Percentiles rank a stretch among this genome's conserved stretches.
Conservation (phyloP, 2,113 vertebrate species). For the Atractosteus spatula region DNA sequence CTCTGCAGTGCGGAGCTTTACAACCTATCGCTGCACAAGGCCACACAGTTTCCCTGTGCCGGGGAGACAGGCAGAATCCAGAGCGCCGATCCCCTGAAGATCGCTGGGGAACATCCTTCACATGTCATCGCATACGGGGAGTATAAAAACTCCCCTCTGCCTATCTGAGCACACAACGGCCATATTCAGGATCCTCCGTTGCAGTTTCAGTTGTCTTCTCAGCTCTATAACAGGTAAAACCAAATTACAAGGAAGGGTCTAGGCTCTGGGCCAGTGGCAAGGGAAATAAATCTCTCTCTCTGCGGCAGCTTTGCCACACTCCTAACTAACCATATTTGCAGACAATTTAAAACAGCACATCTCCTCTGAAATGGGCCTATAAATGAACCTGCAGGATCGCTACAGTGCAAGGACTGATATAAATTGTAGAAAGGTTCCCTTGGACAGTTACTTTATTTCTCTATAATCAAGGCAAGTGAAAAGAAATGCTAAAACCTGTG, state of each 20-base stretch:
- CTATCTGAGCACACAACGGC: neutral
- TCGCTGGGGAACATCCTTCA: neutral
- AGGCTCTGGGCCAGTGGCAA: slow-evolving; percentile 18
- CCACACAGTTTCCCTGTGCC: too few species aligned
- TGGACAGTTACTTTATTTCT: slow-evolving; percentile 27
- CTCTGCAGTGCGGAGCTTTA: too few species aligned
- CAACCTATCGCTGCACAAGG: too few species aligned
- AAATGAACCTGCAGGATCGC: slow-evolving; percentile 21
- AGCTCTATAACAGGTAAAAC: slow-evolving; percentile 21
- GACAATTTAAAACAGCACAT: slow-evolving; percentile 29
- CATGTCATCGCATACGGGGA: neutral
- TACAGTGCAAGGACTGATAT: slow-evolving; percentile 20
- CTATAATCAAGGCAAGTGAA: slow-evolving; percentile 22
- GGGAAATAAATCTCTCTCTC: slow-evolving; percentile 35
- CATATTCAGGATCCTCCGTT: neutral
- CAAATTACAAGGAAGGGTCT: slow-evolving; percentile 19
- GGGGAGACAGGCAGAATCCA: neutral
- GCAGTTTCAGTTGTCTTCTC: neutral
- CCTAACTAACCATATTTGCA: slow-evolving; percentile 33
- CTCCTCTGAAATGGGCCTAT: slow-evolving; percentile 26
- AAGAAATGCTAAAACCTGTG: too few species aligned
- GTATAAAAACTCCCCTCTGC: slow-evolving; percentile 21
- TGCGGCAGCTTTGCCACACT: slow-evolving; percentile 21
- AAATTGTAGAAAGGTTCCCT: slow-evolving; percentile 24
- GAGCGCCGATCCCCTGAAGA: too few species aligned